Base-by-base conservation (phyloP, 2,797 vertebrate species). In the Onychomys arenicola region DNA sequence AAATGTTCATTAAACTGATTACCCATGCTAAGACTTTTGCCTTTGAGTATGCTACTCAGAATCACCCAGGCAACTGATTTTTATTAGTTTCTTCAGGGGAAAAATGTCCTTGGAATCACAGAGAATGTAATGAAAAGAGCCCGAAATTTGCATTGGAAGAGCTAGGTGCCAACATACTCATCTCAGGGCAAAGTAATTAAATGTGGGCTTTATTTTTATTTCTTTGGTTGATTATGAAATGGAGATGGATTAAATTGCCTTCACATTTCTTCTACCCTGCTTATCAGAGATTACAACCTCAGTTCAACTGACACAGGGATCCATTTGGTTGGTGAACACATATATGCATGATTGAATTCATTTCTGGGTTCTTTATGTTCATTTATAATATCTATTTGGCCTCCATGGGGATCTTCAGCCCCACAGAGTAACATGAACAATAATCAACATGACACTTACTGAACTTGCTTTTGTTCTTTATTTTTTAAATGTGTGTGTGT, bases 1-100 rank as follows among this genome's bases (percentile, higher is more conserved):
- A 96, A 93, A 80, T 46, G n/a, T 57, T 87, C 75, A 73, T 75
- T 49, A 67, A 85, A 43, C 49, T 90, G 57, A 87, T 52, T 57
- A 57, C 17, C 17, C n/a, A 80, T 75, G 27, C 46, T 55, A 67
- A 90, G 13, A 92, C 34, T 46, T 90, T 49, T 11, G 43, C 9
- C 76, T 59, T 90, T 11, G 9, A 29, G 14, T 34, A 57, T 81
- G 32, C 17, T 37, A 49, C 63, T 86, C 32, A 49, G 78, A 89
- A 73, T 69, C n/a, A 86, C 65, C 29, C 49, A n/a, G 25, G 76
- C 46, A 65, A 86, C 46, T 73, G 43, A 93, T 65, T 90, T 89
- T 84, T 83, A 69, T 55, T 65, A 90, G 37, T 32, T 76, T 90
- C 43, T 57, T 90, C 10, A 40, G 29, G n/a, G 21, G 14, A 8